A percentile compares a stretch with the other conserved stretches of the same genome.
These are phyloP conservation scores for Grammomys surdaster DNA, from an alignment of 2,113 vertebrate species.

Conservation along the genomic window DNA sequence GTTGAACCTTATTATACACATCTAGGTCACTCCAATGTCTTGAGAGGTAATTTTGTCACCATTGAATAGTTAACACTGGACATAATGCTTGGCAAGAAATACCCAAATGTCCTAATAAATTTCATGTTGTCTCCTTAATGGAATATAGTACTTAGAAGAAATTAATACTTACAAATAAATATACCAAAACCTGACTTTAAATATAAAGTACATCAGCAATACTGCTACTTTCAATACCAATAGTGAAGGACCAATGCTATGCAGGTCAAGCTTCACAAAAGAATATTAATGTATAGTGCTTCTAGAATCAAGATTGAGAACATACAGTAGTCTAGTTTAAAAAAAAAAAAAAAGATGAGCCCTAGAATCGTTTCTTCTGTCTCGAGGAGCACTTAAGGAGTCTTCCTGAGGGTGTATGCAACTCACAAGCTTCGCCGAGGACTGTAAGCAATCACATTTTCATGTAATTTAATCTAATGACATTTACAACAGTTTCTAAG, in stretches of 20 bases:
- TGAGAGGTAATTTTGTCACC: not conserved
- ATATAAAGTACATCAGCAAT: not conserved
- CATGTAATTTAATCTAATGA: slow-evolving; percentile 52
- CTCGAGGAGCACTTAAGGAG: not conserved
- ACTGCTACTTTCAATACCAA: not conserved
- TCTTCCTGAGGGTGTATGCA: not conserved
- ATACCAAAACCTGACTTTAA: not conserved
- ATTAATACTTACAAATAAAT: not conserved
- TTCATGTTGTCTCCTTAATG: slow-evolving; percentile 9
- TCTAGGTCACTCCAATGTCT: not conserved
- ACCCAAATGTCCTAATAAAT: slow-evolving; percentile 31
- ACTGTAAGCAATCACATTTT: slow-evolving; percentile 54
- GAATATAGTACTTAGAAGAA: slow-evolving; percentile 24
- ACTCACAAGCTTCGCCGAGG: slow-evolving; percentile 44
- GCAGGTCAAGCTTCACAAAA: not conserved
- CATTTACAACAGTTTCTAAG: slow-evolving; percentile 68
- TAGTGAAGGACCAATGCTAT: not conserved
- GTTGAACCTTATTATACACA: not conserved
- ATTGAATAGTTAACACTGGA: not conserved
- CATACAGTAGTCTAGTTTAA: not conserved
- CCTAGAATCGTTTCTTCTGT: not conserved
- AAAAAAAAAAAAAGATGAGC: not conserved
- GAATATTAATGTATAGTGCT: not conserved
- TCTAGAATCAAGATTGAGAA: not conserved
- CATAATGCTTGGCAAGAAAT: not conserved